Evolutionary conservation across 2,797 vertebrate species (phyloP), one percentile per base, ranked within the genome.

Genomic region (Bryconaethiops microstoma): DNA sequence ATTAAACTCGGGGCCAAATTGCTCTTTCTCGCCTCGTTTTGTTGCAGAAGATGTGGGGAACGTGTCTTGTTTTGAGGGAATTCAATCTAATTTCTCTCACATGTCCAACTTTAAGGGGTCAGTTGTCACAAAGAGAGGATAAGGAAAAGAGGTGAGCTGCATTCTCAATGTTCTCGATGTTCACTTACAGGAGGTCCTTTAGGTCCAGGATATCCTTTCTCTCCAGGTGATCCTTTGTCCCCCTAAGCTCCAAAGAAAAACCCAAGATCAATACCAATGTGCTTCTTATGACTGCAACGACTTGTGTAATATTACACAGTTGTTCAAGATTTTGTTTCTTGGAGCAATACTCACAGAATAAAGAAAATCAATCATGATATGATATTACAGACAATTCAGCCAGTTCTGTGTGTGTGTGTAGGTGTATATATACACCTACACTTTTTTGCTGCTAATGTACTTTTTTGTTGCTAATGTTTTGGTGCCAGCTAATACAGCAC

Each of bases 161-260:
- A 73, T n/a, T 19, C 39, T 72, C 42, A 64, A 25, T n/a, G n/a
- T n/a, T n/a, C n/a, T n/a, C n/a, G 35, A 76, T 73, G 67, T 59
- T 83, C 19, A 90, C 92, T 77, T 68, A 94, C 92, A 85, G 79
- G 82, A 64, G 55, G 39, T 86, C 92, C 92, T 60, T 87, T 88
- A 16, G 60, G 64, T 76, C 93, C 94, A 57, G 88, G 79, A 35
- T 82, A 78, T 86, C 94, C 94, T 79, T 82, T 90, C 16, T 82
- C 90, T 9, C 94, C 94, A 52, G 82, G 86, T 19, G 77, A 64
- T 16, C 94, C 94, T n/a, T 13, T 81, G 65, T 88, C 89, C 55
- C 94, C 93, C 94, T 95, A 77, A 7, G 59, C 25, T 64, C 7
- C 74, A 74, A 21, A 63, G 60, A 82, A 50, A 84, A 54, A 74